A percentile compares a stretch with the other conserved stretches of the same genome.
Conservation (phyloP, 2,888 invertebrate species). For the Hybos culiciformis region DNA sequence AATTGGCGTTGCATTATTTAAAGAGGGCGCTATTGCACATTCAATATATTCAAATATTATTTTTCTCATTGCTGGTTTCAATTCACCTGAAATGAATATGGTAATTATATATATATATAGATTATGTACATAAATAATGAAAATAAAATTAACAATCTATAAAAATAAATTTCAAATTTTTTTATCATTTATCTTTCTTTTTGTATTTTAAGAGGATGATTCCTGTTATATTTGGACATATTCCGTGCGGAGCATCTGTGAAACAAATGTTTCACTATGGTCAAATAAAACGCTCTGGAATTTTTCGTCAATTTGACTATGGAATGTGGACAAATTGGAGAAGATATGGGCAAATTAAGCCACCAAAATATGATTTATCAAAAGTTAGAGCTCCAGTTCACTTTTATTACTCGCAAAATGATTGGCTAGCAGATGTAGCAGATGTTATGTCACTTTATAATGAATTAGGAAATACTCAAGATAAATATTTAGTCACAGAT, state of each 20-base stretch:
- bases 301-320: slow-evolving; percentile 33
- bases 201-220: slow-evolving; percentile 29
- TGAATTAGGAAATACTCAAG: slow-evolving; percentile 37
- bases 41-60: slow-evolving; percentile 44
- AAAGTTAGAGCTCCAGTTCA: slow-evolving; percentile 39
- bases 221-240: slow-evolving; percentile 45
- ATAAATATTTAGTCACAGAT: slow-evolving; percentile 39
- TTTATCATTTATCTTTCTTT: slow-evolving; percentile 8
- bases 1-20: slow-evolving; percentile 37
- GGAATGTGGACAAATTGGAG: slow-evolving; percentile 30
- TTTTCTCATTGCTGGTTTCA: slow-evolving; percentile 38
- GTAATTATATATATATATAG: slow-evolving; percentile 28
- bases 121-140: background rate
- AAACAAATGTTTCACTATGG: slow-evolving; percentile 32
- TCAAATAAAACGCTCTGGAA: slow-evolving; percentile 26
- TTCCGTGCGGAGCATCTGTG: slow-evolving; percentile 38
- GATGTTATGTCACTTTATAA: slow-evolving; percentile 40
- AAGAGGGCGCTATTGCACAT: slow-evolving; percentile 37
- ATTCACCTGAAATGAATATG: slow-evolving; percentile 31
- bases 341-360: slow-evolving; percentile 34
- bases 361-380: slow-evolving; percentile 39
- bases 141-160: background rate
- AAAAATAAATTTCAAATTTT: slow-evolving; percentile 14
- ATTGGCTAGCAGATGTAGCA: slow-evolving; percentile 44
- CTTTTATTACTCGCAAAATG: slow-evolving; percentile 43